Base-by-base conservation (phyloP, 2,888 invertebrate species). In the Dryomyza anilis region DNA sequence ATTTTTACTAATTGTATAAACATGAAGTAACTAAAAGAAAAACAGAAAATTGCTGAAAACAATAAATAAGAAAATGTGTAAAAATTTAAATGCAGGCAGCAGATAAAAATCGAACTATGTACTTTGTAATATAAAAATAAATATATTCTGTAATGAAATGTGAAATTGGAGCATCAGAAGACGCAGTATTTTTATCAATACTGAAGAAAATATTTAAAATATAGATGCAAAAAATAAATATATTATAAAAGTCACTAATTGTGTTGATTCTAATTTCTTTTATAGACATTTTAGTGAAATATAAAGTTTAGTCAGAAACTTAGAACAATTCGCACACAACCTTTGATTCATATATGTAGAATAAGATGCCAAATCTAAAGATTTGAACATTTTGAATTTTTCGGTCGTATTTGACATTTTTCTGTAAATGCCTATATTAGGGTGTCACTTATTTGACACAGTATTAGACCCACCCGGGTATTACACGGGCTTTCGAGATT, bases 161-260 rank as follows among this genome's bases (percentile, higher is more conserved):
- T 81, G 81, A 81, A 81, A 78, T 78, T 81, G 81, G 81, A 81
- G 81, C 78, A 78, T 76, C n/a, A n/a, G n/a, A 78, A 53, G 78
- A 79, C 76, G 78, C 81, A 81, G 81, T 81, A 81, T 81, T 81
- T 78, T 78, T 77, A 80, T 78, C 72, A 78, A 79, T 81, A 78
- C 63, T 71, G 69, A 71, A 68, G 64, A 67, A 63, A 55, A 59
- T 53, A 68, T 58, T 67, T 65, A 64, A 68, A 66, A 65, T 43
- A 61, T 50, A 61, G 66, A 69, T 65, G 65, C 68, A 68, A 68
- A 69, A 66, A 30, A 33, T 61, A 53, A 61, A 53, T 52, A 61
- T 58, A 69, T 65, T 55, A 65, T 63, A 70, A 71, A 64, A 66
- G n/a, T n/a, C n/a, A n/a, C n/a, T n/a, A n/a, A n/a, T n/a, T n/a